Evolutionary conservation across 2,888 invertebrate species (phyloP), one percentile per base, ranked within the genome.

Genomic region (Andrena haemorrhoa): DNA sequence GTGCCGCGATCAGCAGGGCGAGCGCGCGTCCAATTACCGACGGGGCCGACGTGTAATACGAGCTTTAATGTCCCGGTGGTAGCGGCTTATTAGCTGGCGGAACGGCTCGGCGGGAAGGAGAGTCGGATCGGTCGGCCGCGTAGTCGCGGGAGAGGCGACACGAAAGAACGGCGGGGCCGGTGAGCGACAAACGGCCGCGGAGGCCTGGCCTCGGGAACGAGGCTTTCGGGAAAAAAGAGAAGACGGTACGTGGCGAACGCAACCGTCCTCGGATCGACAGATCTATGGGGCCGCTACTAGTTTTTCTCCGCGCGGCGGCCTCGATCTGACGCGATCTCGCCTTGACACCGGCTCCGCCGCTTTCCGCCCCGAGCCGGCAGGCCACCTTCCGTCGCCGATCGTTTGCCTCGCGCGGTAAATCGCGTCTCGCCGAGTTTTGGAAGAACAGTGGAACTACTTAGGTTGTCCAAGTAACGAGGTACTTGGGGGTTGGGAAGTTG

Each of bases 261-360:
- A 61, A 72, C 65, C 66, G 60, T 41, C 71, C 65, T 35, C 49
- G 75, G 82, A 84, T 83, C 86, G 83, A 82, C 79, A 89, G 91
- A 92, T 92, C 92, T 91, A 89, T 90, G 88, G 89, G 82, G 84
- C 90, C 92, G 92, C 92, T 90, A 92, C 92, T 87, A 91, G 92
- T 92, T 92, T 92, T 92, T 92, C 89, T 89, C 80, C 41, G 66
- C 76, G 64, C 79, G 86, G 85, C 89, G 85, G 87, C 87, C 89
- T 82, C 85, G 90, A 90, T 91, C 89, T 90, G 88, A 89, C 90
- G 91, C 90, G 88, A 88, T 89, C 90, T 84, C 79, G 70, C 80
- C 51, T 69, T 86, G 73, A 70, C 73, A 78, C 66, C 35, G 71
- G 69, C 68, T 65, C 69, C 77, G 74, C 76, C 81, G 79, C 85